phyloP scores from a whole-genome alignment of 2,888 invertebrate species.

The Latheticus oryzae region DNA sequence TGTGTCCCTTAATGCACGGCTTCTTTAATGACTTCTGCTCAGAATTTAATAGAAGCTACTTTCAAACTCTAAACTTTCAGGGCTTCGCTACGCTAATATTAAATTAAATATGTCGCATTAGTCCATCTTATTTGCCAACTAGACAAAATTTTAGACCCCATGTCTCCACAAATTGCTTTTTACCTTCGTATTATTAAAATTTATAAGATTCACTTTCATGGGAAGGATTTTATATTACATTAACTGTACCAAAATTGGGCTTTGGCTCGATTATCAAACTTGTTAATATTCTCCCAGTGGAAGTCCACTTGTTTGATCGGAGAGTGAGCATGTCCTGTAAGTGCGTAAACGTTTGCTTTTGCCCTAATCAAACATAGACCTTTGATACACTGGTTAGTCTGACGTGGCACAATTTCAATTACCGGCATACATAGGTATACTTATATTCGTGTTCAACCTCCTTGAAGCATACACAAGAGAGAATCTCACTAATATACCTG shows the following conservation, averaged over 20 bases:
- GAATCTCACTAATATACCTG: too few relatives aligned
- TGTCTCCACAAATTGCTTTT: neutral
- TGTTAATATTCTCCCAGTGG: slow-evolving; percentile 34
- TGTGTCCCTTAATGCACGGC: slow-evolving; percentile 52
- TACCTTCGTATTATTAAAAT: too few relatives aligned
- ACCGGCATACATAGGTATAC: too few relatives aligned
- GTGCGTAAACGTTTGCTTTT: slow-evolving; percentile 40
- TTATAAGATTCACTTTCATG: too few relatives aligned
- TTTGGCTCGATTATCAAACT: slow-evolving; percentile 18
- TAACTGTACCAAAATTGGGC: neutral
- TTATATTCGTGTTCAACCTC: slow-evolving; percentile 3
- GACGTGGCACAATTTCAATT: slow-evolving; percentile 25
- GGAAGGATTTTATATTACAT: neutral
- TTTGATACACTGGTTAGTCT: slow-evolving; percentile 19
- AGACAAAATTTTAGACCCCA: neutral
- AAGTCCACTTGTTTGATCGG: slow-evolving; percentile 34
- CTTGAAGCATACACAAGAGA: too few relatives aligned
- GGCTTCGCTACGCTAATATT: slow-evolving; percentile 47
- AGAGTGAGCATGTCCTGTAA: slow-evolving; percentile 33
- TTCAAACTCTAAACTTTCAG: slow-evolving; percentile 50
- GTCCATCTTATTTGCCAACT: slow-evolving; percentile 15
- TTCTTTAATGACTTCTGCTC: slow-evolving; percentile 53
- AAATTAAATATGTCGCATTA: slow-evolving; percentile 52
- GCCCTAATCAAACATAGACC: slow-evolving; percentile 38
- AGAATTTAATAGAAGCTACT: slow-evolving; percentile 52